Evolutionary conservation across 2,888 invertebrate species (phyloP), one percentile per base, ranked within the genome.

Genomic region (Parasteatoda lunata): DNA sequence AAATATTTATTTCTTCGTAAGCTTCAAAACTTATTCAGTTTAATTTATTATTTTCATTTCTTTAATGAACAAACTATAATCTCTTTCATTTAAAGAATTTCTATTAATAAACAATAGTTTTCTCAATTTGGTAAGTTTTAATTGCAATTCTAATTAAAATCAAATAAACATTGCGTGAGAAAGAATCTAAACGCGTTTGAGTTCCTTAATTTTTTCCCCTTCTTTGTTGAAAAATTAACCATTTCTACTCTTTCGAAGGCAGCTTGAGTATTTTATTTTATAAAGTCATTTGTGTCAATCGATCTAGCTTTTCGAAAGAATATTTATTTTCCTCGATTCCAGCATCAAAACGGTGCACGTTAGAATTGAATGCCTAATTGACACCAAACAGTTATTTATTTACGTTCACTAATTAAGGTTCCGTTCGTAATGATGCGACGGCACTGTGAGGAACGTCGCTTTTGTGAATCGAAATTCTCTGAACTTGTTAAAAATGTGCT

Each of bases 331-430:
- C 9, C 59, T n/a, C 59, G 59, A 9, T 13, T n/a, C 59, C 11
- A 59, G n/a, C 59, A 59, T 13, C 59, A n/a, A 30, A 30, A 30
- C 30, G 30, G 30, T 30, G 11, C 59, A 72, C 59, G 71, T 64
- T 30, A 66, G 52, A 69, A 81, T 69, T 59, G 75, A 9, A 68
- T 66, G 15, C 77, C 83, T 77, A 84, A 84, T 84, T 84, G 83
- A 77, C 83, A 77, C 83, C 77, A 70, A 84, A 84, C 73, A 69
- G 77, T 84, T 84, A 72, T 77, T 84, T 84, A 84, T 84, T 77
- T 72, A 77, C 83, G n/a, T 49, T 45, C 65, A 30, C 83, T 84
- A 84, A 84, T 84, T 77, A 84, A 65, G 66, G 72, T 49, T 65
- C 66, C 64, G 15, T 13, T 54, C 45, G 76, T 82, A 82, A 82